Conservation (phyloP, 1,140 invertebrate species). For the Neodiprion lecontei region DNA sequence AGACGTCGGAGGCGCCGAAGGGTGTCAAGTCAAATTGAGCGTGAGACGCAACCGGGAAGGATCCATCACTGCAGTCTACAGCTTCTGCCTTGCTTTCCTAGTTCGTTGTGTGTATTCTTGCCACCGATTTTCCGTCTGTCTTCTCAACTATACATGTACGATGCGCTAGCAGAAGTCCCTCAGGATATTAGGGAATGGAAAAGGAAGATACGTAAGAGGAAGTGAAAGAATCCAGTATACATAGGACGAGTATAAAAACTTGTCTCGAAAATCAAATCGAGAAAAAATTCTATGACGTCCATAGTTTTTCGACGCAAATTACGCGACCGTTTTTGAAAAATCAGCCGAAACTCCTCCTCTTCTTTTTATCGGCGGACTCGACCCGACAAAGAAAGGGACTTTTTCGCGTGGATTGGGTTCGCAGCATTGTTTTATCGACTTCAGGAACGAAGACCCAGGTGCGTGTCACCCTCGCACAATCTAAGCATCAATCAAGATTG, state of each 20-base stretch:
- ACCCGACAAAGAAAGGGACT: slow-evolving; percentile 20
- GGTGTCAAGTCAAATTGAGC: not conserved
- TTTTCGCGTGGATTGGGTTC: too few species aligned
- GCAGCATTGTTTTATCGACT: not conserved
- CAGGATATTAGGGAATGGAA: not conserved
- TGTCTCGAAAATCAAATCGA: too few species aligned
- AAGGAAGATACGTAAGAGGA: not conserved
- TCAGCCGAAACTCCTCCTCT: slow-evolving; percentile 15
- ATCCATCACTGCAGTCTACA: not conserved
- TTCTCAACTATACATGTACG: not conserved
- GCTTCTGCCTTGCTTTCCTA: not conserved
- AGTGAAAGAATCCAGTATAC: not conserved
- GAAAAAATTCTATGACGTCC: too few species aligned
- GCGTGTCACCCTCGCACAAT: slow-evolving; percentile 48
- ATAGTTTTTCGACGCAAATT: too few species aligned
- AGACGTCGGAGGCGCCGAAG: not conserved
- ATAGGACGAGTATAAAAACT: slow-evolving; percentile 8
- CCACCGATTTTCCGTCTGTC: not conserved
- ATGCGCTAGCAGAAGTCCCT: slow-evolving; percentile 20
- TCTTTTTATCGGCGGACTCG: slow-evolving; percentile 9
- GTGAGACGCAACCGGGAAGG: not conserved
- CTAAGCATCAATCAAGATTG: slow-evolving; percentile 51
- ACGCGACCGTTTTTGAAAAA: too few species aligned
- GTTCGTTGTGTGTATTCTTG: not conserved
- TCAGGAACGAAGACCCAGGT: slow-evolving; percentile 43